Evolutionary conservation across 2,797 vertebrate species (phyloP), one percentile per base, ranked within the genome.

Genomic region (Argya squamiceps): DNA sequence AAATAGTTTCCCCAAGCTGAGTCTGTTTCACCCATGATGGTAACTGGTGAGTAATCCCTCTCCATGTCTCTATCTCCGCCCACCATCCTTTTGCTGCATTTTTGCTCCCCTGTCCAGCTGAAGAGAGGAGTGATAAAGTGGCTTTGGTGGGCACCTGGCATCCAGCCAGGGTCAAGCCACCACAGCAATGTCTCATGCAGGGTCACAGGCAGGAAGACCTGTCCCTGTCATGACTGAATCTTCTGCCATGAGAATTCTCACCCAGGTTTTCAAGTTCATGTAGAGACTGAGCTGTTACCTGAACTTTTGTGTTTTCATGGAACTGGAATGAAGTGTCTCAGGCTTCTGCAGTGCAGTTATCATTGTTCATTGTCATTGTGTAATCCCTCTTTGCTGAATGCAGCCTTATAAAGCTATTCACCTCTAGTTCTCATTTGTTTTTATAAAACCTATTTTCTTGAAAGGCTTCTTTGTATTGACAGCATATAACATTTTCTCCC

Each of bases 321-420:
- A 95, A 88, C 9, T 41, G 50, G 63, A 83, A 94, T 39, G 44
- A 79, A 93, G 52, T 82, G 60, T 88, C 62, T 89, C 67, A 65
- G 47, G 46, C 27, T 89, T 94, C 87, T 92, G 80, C 84, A 87
- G 58, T 56, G 50, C 84, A 85, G 53, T 52, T 74, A 84, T 68
- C 22, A 0, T 60, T 92, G 69, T 30, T 92, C 71, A 56, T 75
- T 90, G 46, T 41, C 73, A 32, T 29, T 85, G 77, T 75, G 49
- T 93, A 90, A 88, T 95, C 68, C 71, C n/a, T 92, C 86, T 95
- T 82, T 88, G 44, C 56, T 93, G 89, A 88, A 92, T 59, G 9
- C 7, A 89, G 21, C 37, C 49, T 62, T 69, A 49, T 64, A 92
- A 95, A 90, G 26, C 18, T 80, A 4, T 90, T 87, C 81, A 79